Conservation (phyloP, 2,888 invertebrate genomes). For the Catocala sponsa region DNA sequence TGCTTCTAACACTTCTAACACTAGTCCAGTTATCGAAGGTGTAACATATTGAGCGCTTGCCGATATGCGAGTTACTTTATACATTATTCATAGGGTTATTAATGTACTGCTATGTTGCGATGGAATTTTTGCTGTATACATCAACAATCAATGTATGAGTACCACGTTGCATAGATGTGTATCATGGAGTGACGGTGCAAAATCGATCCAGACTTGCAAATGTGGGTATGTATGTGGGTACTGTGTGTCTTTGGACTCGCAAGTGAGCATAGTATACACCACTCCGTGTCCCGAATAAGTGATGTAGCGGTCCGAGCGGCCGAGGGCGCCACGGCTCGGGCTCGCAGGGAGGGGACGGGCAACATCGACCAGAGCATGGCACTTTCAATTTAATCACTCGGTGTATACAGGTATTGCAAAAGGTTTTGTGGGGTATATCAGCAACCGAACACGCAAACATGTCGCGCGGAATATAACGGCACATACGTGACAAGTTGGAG, state of each 20-base stretch:
- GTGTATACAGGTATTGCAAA: slow-evolving; percentile 79
- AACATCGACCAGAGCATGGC: slow-evolving; percentile 87
- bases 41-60: slow-evolving; percentile 79
- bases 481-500: slow-evolving; percentile 86
- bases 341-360: slow-evolving; percentile 72
- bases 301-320: slow-evolving; percentile 61
- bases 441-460: slow-evolving; percentile 85
- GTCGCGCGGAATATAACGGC: slow-evolving; percentile 82
- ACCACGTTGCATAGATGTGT: slow-evolving; percentile 65
- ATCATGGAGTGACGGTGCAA: slow-evolving; percentile 89
- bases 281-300: slow-evolving; percentile 69
- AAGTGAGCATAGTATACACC: slow-evolving; percentile 76
- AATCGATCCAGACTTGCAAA: slow-evolving; percentile 87
- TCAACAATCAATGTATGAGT: slow-evolving; percentile 54
- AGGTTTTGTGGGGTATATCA: slow-evolving; percentile 77
- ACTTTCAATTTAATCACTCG: slow-evolving; percentile 82
- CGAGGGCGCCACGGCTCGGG: slow-evolving; percentile 44
- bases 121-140: slow-evolving; percentile 56
- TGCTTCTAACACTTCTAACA: slow-evolving; percentile 46
- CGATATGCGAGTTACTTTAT: slow-evolving; percentile 58
- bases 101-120: slow-evolving; percentile 50
- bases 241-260: slow-evolving; percentile 73
- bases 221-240: slow-evolving; percentile 67
- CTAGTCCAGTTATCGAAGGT: slow-evolving; percentile 73
- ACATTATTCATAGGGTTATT: slow-evolving; percentile 36